Base-by-base conservation (phyloP, 2,113 vertebrate genomes). In the Anhinga anhinga region DNA sequence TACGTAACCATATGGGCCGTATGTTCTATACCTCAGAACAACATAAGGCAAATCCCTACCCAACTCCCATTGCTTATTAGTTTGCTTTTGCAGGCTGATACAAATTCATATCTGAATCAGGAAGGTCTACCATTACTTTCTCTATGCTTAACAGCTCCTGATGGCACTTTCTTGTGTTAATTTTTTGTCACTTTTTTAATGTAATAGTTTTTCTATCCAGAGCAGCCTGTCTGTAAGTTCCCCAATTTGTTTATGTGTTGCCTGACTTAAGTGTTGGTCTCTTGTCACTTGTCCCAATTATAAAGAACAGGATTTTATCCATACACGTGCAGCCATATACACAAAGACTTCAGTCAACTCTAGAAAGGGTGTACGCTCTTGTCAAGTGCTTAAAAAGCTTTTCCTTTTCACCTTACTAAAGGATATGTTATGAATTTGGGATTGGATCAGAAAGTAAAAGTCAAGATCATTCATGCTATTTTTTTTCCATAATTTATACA, bases 351-450 rank as follows among this genome's bases (percentile, higher is more conserved):
- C 72, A 42, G 2, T 56, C 50, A 58, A 0, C 22, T 78, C 53
- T 23, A 20, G 63, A 61, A 86, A 74, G 36, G 12, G 14, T 47
- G 15, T 40, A 15, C 11, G 36, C 22, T 50, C 74, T 80, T 92
- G 49, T 63, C 61, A 85, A 44, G 40, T 34, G 49, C 47, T 88
- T 77, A 71, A 82, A 91, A 88, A 90, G 40, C 69, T 93, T 84
- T 89, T 88, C 10, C 30, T 76, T 77, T 82, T 71, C 18, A n/a
- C 13, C 66, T 40, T 52, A 13, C 69, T 59, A 42, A 69, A 18
- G 19, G 16, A 69, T 44, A 21, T 49, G 42, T 87, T 82, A 25
- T 7, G 47, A 89, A 76, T 84, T 93, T 87, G 6, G 22, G 40
- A 36, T 27, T 53, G 42, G 22, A 65, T 67, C 3, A 15, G 19